phyloP scores from a whole-genome alignment of 2,888 invertebrate species.

The Bruchidius siliquastri region DNA sequence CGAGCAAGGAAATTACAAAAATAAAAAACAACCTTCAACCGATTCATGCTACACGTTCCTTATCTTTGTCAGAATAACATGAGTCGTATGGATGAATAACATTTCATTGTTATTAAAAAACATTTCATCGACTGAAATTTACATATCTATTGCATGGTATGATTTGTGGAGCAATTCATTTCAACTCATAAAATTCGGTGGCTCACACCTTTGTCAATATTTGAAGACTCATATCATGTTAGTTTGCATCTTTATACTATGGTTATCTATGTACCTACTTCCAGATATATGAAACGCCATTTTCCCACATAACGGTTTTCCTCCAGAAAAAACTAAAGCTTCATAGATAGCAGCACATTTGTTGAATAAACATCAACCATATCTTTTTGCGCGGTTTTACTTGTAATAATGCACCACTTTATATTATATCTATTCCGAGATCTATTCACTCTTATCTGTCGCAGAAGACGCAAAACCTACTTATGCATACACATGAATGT shows the following conservation, averaged over 20 bases:
- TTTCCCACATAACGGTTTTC: not conserved
- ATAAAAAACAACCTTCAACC: too few relatives aligned
- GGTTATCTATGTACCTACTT: not conserved
- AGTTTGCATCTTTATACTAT: not conserved
- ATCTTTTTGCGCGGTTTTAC: not conserved
- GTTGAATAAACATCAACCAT: not conserved
- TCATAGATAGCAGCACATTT: not conserved
- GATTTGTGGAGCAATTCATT: too few relatives aligned
- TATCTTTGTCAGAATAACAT: too few relatives aligned
- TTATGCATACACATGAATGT: not conserved
- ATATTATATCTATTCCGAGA: not conserved
- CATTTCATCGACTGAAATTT: too few relatives aligned
- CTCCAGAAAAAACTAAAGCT: not conserved
- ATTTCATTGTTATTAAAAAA: too few relatives aligned
- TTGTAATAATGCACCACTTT: not conserved
- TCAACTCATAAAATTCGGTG: too few relatives aligned
- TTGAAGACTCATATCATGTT: not conserved
- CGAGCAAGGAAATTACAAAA: too few relatives aligned
- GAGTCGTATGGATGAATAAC: too few relatives aligned
- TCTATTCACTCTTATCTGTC: not conserved
- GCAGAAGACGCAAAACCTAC: not conserved
- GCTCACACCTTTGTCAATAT: not conserved
- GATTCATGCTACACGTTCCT: too few relatives aligned
- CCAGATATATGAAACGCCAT: not conserved
- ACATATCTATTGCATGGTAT: too few relatives aligned